Evolutionary conservation across 2,113 vertebrate species (phyloP), one percentile per base, ranked within the genome.

Genomic region (Cynoglossus semilaevis): DNA sequence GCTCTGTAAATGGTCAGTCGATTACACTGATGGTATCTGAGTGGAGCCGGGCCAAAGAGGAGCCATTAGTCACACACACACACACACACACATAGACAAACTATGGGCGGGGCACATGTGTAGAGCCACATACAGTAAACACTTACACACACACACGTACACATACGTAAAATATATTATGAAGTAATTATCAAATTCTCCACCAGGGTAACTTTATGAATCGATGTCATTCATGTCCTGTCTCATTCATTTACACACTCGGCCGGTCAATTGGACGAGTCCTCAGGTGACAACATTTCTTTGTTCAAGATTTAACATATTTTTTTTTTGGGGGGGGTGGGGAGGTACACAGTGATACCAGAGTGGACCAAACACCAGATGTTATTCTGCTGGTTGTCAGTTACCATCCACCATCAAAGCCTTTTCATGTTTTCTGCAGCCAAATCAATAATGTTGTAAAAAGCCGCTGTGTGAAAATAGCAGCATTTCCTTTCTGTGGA

Each of bases 391-490:
- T 54, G 15, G 41, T 48, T 58, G 38, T 62, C 56, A 44, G 64
- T 14, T 22, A 7, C 51, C 15, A 41, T 41, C 67, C 52, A 53
- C 68, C 49, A 65, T 62, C 18, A 29, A 62, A 46, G 63, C 22
- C 38, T 48, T 61, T 78, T 75, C 54, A 70, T 65, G 43, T 67
- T 84, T 87, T 79, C 83, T 78, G 72, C 58, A 77, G 57, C 44
- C 53, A 29, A 74, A 84, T 85, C 79, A 71, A 84, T 80, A 51
- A 64, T 0, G 1, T 11, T 17, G 58, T 70, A 69, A 80, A 65
- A 51, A 45, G 68, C 62, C 65, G 66, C 8, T 0, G 50, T 56
- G 66, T 67, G 53, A 74, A 70, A 55, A 70, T 43, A 35, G n/a
- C 57, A 49, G 43, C 29, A 44, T 29, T 37, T 75, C 18, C 7